Evolutionary conservation across 2,888 invertebrate species (phyloP), one percentile per base, ranked within the genome.

Genomic region (Gisinianus flammeolus): DNA sequence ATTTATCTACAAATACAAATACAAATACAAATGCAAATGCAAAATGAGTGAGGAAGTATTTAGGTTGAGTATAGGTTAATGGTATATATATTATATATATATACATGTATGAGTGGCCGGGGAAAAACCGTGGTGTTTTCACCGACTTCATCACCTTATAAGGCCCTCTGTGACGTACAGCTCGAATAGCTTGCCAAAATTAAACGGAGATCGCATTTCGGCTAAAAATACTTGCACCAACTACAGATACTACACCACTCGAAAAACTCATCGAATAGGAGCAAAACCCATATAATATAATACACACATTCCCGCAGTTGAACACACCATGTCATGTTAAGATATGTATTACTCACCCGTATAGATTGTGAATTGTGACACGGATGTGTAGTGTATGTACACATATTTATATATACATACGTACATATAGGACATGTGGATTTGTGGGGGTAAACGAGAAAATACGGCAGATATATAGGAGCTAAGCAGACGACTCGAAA

Each of bases 191-290:
- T 82, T 83, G 83, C 83, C 83, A 83, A 83, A 82, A 81, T 80
- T 81, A 82, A 80, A 81, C 81, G 81, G 81, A 81, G 83, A 83
- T 83, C 81, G 79, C 81, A 79, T 82, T 82, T 82, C 81, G 82
- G 81, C 81, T 83, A 83, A 83, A 82, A 83, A 83, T 83, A 83
- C 81, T 78, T 80, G 33, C 62, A 56, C 54, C 28, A 44, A 16
- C n/a, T 26, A 30, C 71, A 31, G n/a, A 54, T 19, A 56, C 52
- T 52, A 28, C 54, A 28, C 33, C 67, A 33, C 30, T 33, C 35
- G 30, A n/a, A n/a, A n/a, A n/a, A n/a, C n/a, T n/a, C n/a, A n/a
- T n/a, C n/a, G n/a, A n/a, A n/a, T n/a, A n/a, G n/a, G n/a, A n/a
- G n/a, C n/a, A n/a, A n/a, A n/a, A n/a, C n/a, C n/a, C n/a, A n/a